Conservation (phyloP, 2,113 vertebrate species). For the Epinephelus fuscoguttatus region DNA sequence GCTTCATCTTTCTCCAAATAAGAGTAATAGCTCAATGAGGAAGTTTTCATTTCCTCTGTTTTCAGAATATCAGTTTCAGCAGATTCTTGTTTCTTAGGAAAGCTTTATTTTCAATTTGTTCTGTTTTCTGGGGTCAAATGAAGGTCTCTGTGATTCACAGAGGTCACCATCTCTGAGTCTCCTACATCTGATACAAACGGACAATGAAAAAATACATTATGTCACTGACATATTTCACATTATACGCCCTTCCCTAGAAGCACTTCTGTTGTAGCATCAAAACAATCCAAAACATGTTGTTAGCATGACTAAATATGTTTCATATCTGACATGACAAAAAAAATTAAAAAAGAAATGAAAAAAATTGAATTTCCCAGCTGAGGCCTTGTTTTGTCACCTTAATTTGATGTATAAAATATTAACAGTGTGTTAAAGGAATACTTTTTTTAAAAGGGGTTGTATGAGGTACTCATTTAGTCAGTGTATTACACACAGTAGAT, state of each 20-base stretch:
- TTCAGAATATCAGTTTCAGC: conserved; percentile 35
- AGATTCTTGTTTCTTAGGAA: conserved; percentile 9
- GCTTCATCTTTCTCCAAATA: not conserved
- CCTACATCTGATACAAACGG: not conserved
- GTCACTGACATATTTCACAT: not conserved
- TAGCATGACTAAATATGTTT: not conserved
- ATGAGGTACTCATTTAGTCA: too few relatives aligned
- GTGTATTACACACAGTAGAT: too few relatives aligned
- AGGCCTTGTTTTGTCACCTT: not conserved
- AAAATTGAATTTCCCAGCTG: not conserved
- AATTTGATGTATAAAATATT: too few relatives aligned
- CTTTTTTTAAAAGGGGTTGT: too few relatives aligned
- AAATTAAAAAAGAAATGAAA: not conserved
- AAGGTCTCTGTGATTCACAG: not conserved
- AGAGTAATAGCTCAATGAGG: conserved; percentile 17
- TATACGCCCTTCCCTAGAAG: too few relatives aligned
- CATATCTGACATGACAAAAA: not conserved
- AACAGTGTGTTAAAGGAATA: not conserved
- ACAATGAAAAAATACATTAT: not conserved
- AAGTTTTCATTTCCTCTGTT: conserved; percentile 52
- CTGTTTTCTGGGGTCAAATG: conserved; percentile 9
- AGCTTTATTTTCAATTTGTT: not conserved
- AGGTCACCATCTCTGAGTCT: conserved; percentile 5
- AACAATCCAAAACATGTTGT: not conserved
- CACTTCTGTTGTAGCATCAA: not conserved